phyloP scores from a whole-genome alignment of 2,797 vertebrate species.

The Cynodonichthys magdalenae region DNA sequence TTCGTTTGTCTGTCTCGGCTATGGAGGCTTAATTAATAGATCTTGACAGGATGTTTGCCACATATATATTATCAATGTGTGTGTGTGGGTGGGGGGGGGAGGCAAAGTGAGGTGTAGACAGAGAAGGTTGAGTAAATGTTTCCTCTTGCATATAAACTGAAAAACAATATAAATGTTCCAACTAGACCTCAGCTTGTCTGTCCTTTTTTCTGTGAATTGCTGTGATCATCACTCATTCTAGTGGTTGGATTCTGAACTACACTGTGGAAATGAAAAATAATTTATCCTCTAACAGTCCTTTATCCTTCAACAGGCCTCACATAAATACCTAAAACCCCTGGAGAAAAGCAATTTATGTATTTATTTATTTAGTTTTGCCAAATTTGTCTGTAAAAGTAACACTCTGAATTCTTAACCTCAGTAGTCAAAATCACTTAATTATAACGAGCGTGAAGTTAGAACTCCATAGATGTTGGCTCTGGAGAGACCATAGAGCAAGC shows the following conservation, averaged over 20 bases:
- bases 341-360: too few species aligned
- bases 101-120: conserved; percentile 64
- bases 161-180: conserved; percentile 83
- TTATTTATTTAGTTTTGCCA: too few species aligned
- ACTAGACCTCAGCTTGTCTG: conserved; percentile 52
- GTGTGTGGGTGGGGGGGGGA: conserved; percentile 63
- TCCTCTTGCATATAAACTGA: conserved; percentile 81
- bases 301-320: too few species aligned
- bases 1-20: conserved; percentile 19
- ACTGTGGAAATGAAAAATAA: not conserved
- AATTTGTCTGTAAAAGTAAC: too few species aligned
- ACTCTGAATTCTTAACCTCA: too few species aligned
- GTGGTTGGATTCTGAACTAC: conserved; percentile 13
- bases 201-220: conserved; percentile 42
- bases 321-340: too few species aligned
- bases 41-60: conserved; percentile 63
- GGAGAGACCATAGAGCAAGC: too few species aligned
- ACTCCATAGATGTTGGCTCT: too few species aligned
- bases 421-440: too few species aligned
- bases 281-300: too few species aligned
- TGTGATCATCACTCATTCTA: conserved; percentile 35
- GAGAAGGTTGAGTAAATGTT: conserved; percentile 59
- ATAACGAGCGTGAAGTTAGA: too few species aligned
- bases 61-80: conserved; percentile 82
- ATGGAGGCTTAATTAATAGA: conserved; percentile 16